A percentile compares a stretch with the other conserved stretches of the same genome.
phyloP scores from a whole-genome alignment of 2,797 vertebrate species.

The Enteromius argenteus region DNA sequence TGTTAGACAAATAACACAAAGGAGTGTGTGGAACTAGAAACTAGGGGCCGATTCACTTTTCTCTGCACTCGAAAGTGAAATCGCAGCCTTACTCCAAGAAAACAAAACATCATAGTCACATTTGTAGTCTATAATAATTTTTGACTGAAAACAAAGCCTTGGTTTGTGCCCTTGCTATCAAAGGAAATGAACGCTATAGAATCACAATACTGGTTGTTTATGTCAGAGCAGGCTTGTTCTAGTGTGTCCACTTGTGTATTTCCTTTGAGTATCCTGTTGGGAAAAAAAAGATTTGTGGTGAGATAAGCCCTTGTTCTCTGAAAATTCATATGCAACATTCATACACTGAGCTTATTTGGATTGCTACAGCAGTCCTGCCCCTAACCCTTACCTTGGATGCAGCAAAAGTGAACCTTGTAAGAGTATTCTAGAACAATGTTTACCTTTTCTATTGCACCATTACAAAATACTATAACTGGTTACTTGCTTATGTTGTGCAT shows the following conservation, averaged over 20 bases:
- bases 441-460: background rate
- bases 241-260: background rate
- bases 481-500: background rate
- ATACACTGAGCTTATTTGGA: background rate
- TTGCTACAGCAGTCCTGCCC: background rate
- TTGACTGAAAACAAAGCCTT: slow-evolving; percentile 56
- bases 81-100: slow-evolving; percentile 51
- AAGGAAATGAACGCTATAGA: slow-evolving; percentile 31
- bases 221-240: slow-evolving; percentile 39
- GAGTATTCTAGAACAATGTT: background rate
- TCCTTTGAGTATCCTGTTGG: slow-evolving; percentile 9
- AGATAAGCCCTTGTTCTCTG: background rate
- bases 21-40: slow-evolving; percentile 67
- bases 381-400: background rate
- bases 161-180: slow-evolving; percentile 40
- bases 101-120: slow-evolving; percentile 52
- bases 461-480: background rate
- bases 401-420: background rate
- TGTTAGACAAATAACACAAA: slow-evolving; percentile 71
- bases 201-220: slow-evolving; percentile 38
- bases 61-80: slow-evolving; percentile 68
- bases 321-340: background rate
- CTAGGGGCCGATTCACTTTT: slow-evolving; percentile 65
- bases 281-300: background rate
- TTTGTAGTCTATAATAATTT: slow-evolving; percentile 46